phyloP scores from a whole-genome alignment of 2,888 invertebrate genomes.

The Sacculina carcini region DNA sequence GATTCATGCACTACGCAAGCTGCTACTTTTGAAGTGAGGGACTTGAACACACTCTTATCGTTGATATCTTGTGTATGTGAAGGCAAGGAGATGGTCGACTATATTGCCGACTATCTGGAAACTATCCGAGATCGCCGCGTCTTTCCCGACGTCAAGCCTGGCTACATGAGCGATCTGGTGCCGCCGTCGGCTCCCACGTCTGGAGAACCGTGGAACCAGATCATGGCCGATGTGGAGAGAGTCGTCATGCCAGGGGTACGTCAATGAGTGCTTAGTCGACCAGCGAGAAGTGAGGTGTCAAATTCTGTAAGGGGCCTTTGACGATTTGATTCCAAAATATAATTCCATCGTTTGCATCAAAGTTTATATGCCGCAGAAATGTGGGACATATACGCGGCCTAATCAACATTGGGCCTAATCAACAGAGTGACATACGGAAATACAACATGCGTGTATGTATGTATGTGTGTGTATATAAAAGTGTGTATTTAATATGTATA shows the following conservation, averaged over 20 bases:
- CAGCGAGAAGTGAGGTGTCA: no score
- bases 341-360: no score
- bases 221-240: slow-evolving; percentile 70
- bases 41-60: no score
- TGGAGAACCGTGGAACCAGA: slow-evolving; percentile 70
- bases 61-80: slow-evolving; percentile 13
- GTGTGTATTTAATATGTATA: neutral
- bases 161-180: slow-evolving; percentile 61
- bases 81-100: slow-evolving; percentile 97
- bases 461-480: neutral
- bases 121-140: slow-evolving; percentile 68
- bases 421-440: no score
- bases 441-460: neutral
- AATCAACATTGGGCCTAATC: no score
- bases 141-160: slow-evolving; percentile 78
- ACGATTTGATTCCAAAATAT: no score
- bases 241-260: slow-evolving; percentile 90
- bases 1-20: no score
- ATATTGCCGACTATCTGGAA: slow-evolving; percentile 85
- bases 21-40: no score
- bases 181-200: slow-evolving; percentile 61
- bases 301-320: no score
- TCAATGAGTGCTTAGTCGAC: no score
- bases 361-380: no score
- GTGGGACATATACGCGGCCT: no score